Evolutionary conservation across 2,888 invertebrate species (phyloP), one percentile per base, ranked within the genome.

Genomic region (Tetheella fluctuosa): DNA sequence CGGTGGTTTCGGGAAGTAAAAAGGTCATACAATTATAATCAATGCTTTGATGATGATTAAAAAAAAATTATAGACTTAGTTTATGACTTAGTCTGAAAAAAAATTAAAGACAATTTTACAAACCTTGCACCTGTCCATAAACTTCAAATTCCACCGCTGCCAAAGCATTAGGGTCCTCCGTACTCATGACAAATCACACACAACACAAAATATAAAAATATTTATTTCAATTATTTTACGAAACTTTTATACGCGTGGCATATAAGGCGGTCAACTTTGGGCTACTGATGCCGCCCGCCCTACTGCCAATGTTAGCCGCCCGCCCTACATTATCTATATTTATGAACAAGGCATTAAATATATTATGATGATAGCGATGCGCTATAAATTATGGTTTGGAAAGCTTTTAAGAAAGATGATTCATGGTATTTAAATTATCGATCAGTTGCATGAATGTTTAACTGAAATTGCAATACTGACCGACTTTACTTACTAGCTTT

Each of bases 141-240:
- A 98, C 97, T 90, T 98, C 98, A 83, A 98, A 98, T 79, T 98
- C 98, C 52, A 97, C 96, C 48, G 97, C 97, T 53, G 96, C 95
- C 70, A 97, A 90, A 60, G 94, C 93, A 76, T 94, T 95, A 64
- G 93, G 88, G 67, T 94, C 94, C 67, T 94, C 94, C 55, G 92
- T 86, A 69, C 94, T 94, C 95, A 95, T 95, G 34, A 60, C 72
- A 52, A 53, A 60, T 37, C 37, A 10, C 67, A 79, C 76, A 59
- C 34, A 64, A 54, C 58, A 63, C 54, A 61, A 39, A 39, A 39
- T 62, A 63, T 66, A 62, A 60, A 59, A 59, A 42, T 59, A 52
- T 59, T 61, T 58, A n/a, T n/a, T n/a, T n/a, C n/a, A 58, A 63
- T 59, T 52, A 66, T 25, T 25, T 13, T 34, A 34, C 13, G 34